Percentiles rank a stretch among this genome's conserved stretches.
These are phyloP conservation scores for Disparrhopalites patrizii DNA, from an alignment of 2,888 invertebrate genomes.

Conservation along the genomic window DNA sequence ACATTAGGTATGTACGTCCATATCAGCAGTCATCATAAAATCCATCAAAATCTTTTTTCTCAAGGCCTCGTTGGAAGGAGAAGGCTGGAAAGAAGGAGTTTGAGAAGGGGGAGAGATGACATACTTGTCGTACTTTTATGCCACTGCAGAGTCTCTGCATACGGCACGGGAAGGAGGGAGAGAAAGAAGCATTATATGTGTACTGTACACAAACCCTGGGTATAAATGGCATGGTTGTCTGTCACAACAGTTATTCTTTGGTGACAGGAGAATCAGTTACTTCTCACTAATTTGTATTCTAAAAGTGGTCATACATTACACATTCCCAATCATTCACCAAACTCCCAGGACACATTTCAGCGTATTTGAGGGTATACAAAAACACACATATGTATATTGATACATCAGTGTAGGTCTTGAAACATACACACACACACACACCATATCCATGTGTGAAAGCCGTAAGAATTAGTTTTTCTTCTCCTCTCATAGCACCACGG, in stretches of 20 bases:
- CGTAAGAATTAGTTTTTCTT: no score
- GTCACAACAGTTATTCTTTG: slow-evolving; percentile 47
- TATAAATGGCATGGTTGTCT: slow-evolving; percentile 28
- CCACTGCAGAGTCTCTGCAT: no score
- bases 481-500: no score
- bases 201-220: no score
- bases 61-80: no score
- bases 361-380: background rate
- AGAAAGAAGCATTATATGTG: no score
- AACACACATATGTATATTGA: background rate
- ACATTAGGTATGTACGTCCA: no score
- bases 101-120: no score
- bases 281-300: slow-evolving; percentile 45
- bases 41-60: background rate
- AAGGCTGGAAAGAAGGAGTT: no score
- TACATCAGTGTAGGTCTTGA: background rate
- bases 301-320: slow-evolving; percentile 31
- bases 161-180: no score
- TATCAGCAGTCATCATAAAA: background rate
- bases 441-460: no score
- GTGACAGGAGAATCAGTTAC: slow-evolving; percentile 47
- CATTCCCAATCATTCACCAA: slow-evolving; percentile 18
- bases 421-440: background rate
- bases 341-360: background rate
- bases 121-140: no score